Evolutionary conservation across 2,797 vertebrate species (phyloP).

Genomic region (Thaleichthys pacificus): DNA sequence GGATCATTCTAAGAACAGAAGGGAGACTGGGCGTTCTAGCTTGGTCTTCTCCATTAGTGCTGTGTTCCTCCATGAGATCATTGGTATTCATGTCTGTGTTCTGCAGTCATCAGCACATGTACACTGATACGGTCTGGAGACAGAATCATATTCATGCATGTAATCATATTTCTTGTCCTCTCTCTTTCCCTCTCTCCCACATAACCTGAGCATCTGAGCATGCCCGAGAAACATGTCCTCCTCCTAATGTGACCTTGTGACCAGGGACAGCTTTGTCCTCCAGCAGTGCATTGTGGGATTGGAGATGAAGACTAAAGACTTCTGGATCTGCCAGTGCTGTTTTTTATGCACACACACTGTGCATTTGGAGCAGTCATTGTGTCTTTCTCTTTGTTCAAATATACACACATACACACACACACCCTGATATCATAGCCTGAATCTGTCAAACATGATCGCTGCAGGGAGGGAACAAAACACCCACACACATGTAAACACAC

Average conservation of each 20-base stretch:
- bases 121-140: background rate
- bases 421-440: constrained; percentile 4
- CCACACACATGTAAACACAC: constrained; percentile 5
- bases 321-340: background rate
- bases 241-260: constrained; percentile 27
- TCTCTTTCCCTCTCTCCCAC: constrained; percentile 23
- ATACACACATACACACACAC: background rate
- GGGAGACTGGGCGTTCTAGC: no score
- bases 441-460: background rate
- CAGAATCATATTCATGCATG: constrained; percentile 29
- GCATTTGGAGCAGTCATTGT: background rate
- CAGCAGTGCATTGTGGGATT: constrained; percentile 16
- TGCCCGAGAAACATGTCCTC: no score
- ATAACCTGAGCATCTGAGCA: background rate
- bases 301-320: background rate
- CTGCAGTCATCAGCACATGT: background rate
- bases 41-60: no score
- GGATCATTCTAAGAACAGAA: no score
- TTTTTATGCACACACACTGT: background rate
- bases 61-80: no score
- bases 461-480: background rate
- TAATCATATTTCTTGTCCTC: background rate
- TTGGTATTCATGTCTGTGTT: constrained; percentile 6
- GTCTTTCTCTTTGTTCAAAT: background rate
- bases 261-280: constrained; percentile 2